A percentile compares a stretch with the other conserved stretches of the same genome.
phyloP scores from a whole-genome alignment of 2,888 invertebrate genomes.

The Brassicogethes aeneus region DNA sequence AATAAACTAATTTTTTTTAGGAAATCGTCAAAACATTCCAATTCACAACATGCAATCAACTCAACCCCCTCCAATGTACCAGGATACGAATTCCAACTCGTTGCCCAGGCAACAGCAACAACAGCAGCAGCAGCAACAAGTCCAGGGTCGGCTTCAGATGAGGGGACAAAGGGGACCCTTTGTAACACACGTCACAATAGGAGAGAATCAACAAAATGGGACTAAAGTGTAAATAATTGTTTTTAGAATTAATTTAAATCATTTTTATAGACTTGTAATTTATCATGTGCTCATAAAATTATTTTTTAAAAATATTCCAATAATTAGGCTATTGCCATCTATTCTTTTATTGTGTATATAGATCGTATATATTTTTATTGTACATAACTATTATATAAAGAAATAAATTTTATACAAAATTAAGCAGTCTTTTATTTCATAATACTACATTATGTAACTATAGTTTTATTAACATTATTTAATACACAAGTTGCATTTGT shows the following conservation, averaged over 20 bases:
- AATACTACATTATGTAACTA: too few species aligned
- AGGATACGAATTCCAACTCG: constrained; percentile 33
- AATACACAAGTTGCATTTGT: too few species aligned
- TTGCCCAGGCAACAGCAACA: constrained; percentile 27
- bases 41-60: constrained; percentile 28
- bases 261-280: constrained; percentile 1
- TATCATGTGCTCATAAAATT: constrained; percentile 17
- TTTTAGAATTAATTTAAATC: constrained; percentile 2
- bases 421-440: background rate
- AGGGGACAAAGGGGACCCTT: constrained; percentile 45
- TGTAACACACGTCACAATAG: constrained; percentile 53
- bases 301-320: constrained; percentile 9
- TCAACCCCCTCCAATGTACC: constrained; percentile 17
- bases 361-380: constrained; percentile 23
- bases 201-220: constrained; percentile 42
- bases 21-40: constrained; percentile 28
- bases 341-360: constrained; percentile 20
- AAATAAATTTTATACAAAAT: constrained; percentile 2
- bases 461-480: too few species aligned
- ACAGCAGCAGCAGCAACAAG: constrained; percentile 24
- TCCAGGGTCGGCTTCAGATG: constrained; percentile 11
- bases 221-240: constrained; percentile 33
- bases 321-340: constrained; percentile 17
- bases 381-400: constrained; percentile 19
- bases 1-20: background rate